A percentile compares a stretch with the other conserved stretches of the same genome.
phyloP scores from a whole-genome alignment of 2,113 vertebrate species.

The Athene cunicularia region DNA sequence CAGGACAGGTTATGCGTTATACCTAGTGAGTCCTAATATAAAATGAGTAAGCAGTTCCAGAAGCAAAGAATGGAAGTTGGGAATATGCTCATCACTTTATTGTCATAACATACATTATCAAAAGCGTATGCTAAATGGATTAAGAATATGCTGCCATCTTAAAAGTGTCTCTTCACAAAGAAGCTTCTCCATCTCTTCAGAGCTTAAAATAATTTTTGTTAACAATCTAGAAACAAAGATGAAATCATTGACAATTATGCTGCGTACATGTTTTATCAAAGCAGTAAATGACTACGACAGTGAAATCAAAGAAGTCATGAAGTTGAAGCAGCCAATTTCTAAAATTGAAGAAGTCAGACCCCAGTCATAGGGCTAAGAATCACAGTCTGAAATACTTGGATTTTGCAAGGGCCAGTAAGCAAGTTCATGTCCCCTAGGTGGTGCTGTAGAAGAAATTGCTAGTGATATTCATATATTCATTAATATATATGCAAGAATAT shows the following conservation, averaged over 20 bases:
- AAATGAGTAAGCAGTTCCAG: neutral
- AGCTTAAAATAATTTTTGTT: neutral
- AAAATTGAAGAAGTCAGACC: neutral
- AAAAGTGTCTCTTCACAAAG: neutral
- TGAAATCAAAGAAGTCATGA: neutral
- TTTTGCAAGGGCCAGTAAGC: neutral
- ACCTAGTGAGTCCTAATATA: neutral
- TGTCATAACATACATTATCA: neutral
- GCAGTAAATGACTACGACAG: neutral
- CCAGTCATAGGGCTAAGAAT: neutral
- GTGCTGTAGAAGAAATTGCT: constrained; percentile 15
- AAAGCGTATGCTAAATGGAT: neutral
- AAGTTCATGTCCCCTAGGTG: neutral
- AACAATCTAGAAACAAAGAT: constrained; percentile 13
- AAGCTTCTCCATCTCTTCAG: neutral
- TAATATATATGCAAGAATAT: neutral
- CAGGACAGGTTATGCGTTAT: neutral
- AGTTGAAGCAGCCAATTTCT: neutral
- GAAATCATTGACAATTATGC: neutral
- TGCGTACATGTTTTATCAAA: neutral
- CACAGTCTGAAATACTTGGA: neutral
- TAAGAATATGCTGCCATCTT: neutral
- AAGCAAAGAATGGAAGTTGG: neutral
- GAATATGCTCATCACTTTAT: neutral
- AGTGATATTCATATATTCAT: neutral